Evolutionary conservation across 2,888 invertebrate genomes (phyloP).

Genomic region (Harpagoxenus sublaevis): DNA sequence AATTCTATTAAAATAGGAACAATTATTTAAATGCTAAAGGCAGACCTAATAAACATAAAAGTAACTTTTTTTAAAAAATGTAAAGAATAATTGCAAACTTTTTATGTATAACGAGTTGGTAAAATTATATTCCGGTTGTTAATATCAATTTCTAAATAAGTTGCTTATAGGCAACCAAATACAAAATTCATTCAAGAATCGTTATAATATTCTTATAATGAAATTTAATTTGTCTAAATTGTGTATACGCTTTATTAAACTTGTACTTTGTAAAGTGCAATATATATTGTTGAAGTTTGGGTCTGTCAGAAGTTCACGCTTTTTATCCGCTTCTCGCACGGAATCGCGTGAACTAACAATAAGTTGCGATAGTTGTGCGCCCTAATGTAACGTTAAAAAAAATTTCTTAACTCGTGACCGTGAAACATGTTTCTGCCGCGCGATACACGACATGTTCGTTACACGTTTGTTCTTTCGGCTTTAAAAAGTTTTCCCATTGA

Average conservation of each 20-base stretch:
- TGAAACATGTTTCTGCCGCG: slow-evolving; percentile 22
- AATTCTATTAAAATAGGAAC: neutral
- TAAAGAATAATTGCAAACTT: neutral
- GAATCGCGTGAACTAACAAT: neutral
- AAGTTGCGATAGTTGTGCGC: neutral
- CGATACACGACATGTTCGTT: slow-evolving; percentile 22
- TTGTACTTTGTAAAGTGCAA: neutral
- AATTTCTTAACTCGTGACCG: slow-evolving; percentile 22
- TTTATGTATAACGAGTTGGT: neutral
- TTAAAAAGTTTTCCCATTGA: no score
- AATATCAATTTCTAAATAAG: neutral
- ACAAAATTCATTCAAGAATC: neutral
- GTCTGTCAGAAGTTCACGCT: neutral
- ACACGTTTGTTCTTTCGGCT: no score
- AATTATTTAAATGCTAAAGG: neutral
- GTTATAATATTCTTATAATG: neutral
- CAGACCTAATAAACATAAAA: neutral
- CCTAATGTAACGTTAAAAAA: slow-evolving; percentile 42
- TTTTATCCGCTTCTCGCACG: neutral
- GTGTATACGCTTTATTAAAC: neutral
- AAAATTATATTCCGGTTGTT: neutral
- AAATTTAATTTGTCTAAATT: neutral
- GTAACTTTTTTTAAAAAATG: neutral
- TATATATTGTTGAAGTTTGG: neutral
- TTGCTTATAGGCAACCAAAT: neutral